phyloP scores from a whole-genome alignment of 2,888 invertebrate genomes.

The Trissolcus brochymenae region DNA sequence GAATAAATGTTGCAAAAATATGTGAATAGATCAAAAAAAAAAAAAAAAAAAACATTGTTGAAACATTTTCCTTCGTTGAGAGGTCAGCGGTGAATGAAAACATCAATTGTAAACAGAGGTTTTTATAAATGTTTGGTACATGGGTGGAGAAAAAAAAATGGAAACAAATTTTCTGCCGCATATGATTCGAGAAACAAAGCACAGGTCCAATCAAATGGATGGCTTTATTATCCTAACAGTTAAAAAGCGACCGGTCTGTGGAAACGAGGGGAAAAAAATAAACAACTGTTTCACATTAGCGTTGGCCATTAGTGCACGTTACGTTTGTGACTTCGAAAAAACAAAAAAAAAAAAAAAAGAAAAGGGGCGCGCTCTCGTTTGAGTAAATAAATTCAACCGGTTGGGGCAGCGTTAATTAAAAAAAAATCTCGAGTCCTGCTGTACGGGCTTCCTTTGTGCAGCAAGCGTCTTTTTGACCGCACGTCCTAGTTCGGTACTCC shows the following conservation, averaged over 20 bases:
- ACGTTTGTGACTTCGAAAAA: constrained; percentile 13
- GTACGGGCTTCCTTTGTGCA: constrained; percentile 31
- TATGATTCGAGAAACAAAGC: constrained; percentile 18
- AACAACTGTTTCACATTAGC: constrained; percentile 28
- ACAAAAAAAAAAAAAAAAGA: no score
- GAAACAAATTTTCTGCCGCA: no score
- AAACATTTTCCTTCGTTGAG: no score
- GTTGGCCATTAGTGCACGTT: constrained; percentile 6
- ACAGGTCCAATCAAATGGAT: constrained; percentile 20
- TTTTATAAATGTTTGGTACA: no score
- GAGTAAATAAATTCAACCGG: constrained; percentile 17
- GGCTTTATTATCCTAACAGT: constrained; percentile 13
- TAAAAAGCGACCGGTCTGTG: no score
- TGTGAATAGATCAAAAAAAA: no score
- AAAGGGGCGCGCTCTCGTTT: constrained; percentile 6
- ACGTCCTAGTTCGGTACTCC: constrained; percentile 23
- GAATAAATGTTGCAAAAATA: no score
- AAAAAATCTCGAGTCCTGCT: constrained; percentile 20
- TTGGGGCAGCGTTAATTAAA: constrained; percentile 29
- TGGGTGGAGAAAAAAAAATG: constrained; percentile 1
- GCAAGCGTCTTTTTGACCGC: constrained; percentile 28
- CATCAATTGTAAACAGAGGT: no score
- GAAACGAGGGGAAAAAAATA: constrained; percentile 2
- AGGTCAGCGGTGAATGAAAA: no score
- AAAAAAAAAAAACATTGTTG: no score